Evolutionary conservation across 2,888 invertebrate species (phyloP), one percentile per base, ranked within the genome.

Genomic region (Allophyes oxyacanthae): DNA sequence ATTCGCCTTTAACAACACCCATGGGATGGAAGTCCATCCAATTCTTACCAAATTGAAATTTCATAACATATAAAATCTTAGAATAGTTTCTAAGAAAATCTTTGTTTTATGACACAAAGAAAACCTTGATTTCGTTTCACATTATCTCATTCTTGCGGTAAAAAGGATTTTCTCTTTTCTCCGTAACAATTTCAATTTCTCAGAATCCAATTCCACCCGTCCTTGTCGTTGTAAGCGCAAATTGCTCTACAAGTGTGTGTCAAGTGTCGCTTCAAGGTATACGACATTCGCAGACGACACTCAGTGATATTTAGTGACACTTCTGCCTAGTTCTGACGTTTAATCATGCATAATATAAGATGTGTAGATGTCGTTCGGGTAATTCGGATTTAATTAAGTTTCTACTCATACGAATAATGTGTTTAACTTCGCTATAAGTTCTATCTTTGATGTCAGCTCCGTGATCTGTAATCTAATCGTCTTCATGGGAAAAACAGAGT

Each of bases 171-270:
- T 52, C 44, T 42, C 14, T 6, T n/a, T 52, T 45, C 34, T 62
- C 33, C 25, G 38, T 33, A 46, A 64, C 70, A 72, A 72, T 75
- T 75, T 72, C 55, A 54, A 61, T 72, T 72, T 60, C 55, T 48
- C 58, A 34, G 45, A 42, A 64, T 62, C 52, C 64, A 73, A 65
- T 71, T 64, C 55, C 64, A 26, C 14, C 56, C 49, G 55, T 66
- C 58, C 58, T 60, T 60, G 55, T 58, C 41, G 48, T 63, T 50
- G 48, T 60, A 49, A 70, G 58, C 58, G 50, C 46, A 66, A 76
- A 76, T 75, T 73, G 62, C 75, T 73, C 42, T 49, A 59, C 59
- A 53, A 72, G 68, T 68, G 54, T 48, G 34, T 64, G 65, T 58
- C 64, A 54, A 62, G 61, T 60, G 64, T 43, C 59, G 42, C 15